Percentiles rank a stretch among this genome's conserved stretches.
Evolutionary conservation across 2,888 invertebrate genomes (phyloP).

Genomic region (Erynnis tages): DNA sequence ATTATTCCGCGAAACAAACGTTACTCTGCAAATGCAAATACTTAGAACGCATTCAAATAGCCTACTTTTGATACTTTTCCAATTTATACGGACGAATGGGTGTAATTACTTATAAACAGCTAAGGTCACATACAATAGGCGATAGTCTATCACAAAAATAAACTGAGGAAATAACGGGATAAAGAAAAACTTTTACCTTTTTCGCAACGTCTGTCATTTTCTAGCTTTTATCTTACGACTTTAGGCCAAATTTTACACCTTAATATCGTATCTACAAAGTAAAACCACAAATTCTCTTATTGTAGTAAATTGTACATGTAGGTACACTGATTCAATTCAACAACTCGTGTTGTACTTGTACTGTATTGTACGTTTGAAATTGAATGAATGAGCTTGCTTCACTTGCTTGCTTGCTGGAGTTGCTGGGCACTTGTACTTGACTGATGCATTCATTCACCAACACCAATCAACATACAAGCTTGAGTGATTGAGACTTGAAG

Average conservation of each 20-base stretch:
- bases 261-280: conserved; percentile 32
- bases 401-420: conserved; percentile 28
- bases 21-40: conserved; percentile 1
- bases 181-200: conserved; percentile 52
- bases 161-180: conserved; percentile 5
- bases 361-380: too few relatives aligned
- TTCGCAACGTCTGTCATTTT: conserved; percentile 74
- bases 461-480: too few relatives aligned
- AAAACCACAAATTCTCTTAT: conserved; percentile 21
- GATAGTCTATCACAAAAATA: conserved; percentile 7
- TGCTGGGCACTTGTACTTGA: background rate
- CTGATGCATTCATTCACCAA: conserved; percentile 25
- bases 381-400: conserved; percentile 46
- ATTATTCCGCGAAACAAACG: conserved; percentile 30
- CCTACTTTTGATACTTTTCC: background rate
- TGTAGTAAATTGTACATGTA: too few relatives aligned
- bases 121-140: conserved; percentile 17
- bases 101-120: conserved; percentile 11
- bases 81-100: background rate
- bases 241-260: conserved; percentile 30
- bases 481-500: too few relatives aligned
- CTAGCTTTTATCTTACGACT: conserved; percentile 34
- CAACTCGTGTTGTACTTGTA: conserved; percentile 56
- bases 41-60: background rate
- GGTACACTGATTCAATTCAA: conserved; percentile 34